A percentile compares a stretch with the other conserved stretches of the same genome.
These are phyloP conservation scores for Acleris cristana DNA, from an alignment of 2,888 invertebrate genomes.

Conservation along the genomic window DNA sequence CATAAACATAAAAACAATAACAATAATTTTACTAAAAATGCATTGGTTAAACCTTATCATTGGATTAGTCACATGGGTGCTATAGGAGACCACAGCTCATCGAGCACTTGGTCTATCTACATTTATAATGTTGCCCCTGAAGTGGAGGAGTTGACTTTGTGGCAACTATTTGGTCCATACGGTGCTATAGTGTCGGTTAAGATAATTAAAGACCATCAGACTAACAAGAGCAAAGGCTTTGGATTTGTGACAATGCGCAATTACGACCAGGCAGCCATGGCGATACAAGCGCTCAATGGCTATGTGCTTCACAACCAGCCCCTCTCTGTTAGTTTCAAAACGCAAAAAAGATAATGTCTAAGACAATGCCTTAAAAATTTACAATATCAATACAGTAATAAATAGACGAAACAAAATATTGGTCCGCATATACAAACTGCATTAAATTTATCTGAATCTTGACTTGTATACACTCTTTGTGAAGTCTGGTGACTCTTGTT, in stretches of 20 bases:
- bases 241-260: constrained; percentile 83
- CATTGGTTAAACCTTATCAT: constrained; percentile 76
- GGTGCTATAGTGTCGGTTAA: constrained; percentile 84
- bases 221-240: constrained; percentile 82
- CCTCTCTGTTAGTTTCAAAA: constrained; percentile 82
- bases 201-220: constrained; percentile 82
- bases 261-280: constrained; percentile 82
- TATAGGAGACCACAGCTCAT: constrained; percentile 78
- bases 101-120: constrained; percentile 82
- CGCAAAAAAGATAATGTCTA: constrained; percentile 83
- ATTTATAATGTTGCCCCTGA: constrained; percentile 82
- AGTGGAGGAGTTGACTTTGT: constrained; percentile 79
- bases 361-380: constrained; percentile 67
- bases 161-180: constrained; percentile 83
- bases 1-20: constrained; percentile 80
- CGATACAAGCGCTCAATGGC: constrained; percentile 81
- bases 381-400: constrained; percentile 81
- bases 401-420: constrained; percentile 75
- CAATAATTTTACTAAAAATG: constrained; percentile 76
- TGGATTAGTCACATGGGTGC: constrained; percentile 81
- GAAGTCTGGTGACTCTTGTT: constrained; percentile 77
- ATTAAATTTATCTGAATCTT: constrained; percentile 64
- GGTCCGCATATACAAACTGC: constrained; percentile 71
- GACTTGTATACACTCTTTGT: constrained; percentile 62
- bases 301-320: constrained; percentile 78